phyloP scores from a whole-genome alignment of 2,797 vertebrate species.

The Anniella stebbinsi region DNA sequence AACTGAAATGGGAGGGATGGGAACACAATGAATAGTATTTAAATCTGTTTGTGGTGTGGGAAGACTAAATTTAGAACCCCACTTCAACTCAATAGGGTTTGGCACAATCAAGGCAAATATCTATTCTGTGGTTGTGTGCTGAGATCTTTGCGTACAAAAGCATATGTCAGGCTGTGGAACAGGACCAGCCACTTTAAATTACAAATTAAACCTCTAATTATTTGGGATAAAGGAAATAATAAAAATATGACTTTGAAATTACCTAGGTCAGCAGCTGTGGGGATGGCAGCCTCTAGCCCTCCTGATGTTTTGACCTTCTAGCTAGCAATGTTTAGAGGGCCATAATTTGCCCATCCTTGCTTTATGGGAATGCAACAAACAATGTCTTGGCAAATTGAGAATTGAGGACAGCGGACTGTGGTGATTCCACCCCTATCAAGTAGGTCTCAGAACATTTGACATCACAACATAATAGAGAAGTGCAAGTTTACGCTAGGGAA shows the following conservation, averaged over 20 bases:
- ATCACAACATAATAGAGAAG: not conserved
- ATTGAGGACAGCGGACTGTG: not conserved
- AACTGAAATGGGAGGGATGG: no score
- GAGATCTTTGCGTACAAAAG: not conserved
- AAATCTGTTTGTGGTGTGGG: no score
- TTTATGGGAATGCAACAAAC: not conserved
- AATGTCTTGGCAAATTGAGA: not conserved
- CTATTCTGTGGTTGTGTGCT: not conserved
- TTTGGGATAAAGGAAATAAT: constrained; percentile 11
- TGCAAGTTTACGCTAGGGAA: not conserved
- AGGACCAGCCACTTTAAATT: constrained; percentile 17
- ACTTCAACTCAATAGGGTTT: no score
- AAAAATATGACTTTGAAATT: not conserved
- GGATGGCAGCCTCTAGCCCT: no score
- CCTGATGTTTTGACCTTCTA: no score
- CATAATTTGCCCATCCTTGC: no score
- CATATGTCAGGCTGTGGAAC: not conserved
- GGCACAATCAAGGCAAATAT: no score
- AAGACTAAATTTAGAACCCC: no score
- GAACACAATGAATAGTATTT: no score
- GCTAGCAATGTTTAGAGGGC: no score
- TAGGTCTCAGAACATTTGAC: not conserved
- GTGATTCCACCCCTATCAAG: not conserved
- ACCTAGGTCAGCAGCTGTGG: not conserved
- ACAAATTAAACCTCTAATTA: constrained; percentile 8